Evolutionary conservation across 2,113 vertebrate genomes (phyloP).

Genomic region (Atrichornis clamosus): DNA sequence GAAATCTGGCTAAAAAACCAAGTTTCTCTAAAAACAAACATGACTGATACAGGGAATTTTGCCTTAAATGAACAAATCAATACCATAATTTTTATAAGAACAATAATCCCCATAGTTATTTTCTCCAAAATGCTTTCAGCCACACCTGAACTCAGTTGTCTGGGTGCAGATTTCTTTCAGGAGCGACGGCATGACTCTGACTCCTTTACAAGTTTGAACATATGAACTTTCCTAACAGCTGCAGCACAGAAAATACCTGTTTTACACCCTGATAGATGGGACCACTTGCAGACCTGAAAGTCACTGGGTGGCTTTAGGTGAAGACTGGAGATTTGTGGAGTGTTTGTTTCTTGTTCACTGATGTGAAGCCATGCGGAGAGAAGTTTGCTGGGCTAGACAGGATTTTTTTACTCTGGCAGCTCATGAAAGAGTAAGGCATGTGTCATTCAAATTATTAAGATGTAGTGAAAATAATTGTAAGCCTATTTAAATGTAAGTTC

Average conservation of each 20-base stretch:
- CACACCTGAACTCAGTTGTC: neutral
- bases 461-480: conserved; percentile 23
- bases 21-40: neutral
- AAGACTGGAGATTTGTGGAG: neutral
- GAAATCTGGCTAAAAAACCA: neutral
- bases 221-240: neutral
- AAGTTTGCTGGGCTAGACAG: neutral
- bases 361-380: conserved; percentile 8
- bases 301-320: neutral
- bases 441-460: conserved; percentile 33
- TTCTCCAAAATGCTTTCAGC: neutral
- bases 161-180: neutral
- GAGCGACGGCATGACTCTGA: neutral
- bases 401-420: conserved; percentile 8
- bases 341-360: neutral
- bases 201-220: neutral
- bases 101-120: neutral
- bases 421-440: conserved; percentile 12
- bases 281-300: neutral
- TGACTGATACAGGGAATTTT: neutral
- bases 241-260: neutral
- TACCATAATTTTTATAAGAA: neutral
- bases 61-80: neutral
- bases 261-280: neutral
- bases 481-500: neutral